These are phyloP conservation scores for Cololabis saira DNA, from an alignment of 2,113 vertebrate genomes.

Conservation along the genomic window DNA sequence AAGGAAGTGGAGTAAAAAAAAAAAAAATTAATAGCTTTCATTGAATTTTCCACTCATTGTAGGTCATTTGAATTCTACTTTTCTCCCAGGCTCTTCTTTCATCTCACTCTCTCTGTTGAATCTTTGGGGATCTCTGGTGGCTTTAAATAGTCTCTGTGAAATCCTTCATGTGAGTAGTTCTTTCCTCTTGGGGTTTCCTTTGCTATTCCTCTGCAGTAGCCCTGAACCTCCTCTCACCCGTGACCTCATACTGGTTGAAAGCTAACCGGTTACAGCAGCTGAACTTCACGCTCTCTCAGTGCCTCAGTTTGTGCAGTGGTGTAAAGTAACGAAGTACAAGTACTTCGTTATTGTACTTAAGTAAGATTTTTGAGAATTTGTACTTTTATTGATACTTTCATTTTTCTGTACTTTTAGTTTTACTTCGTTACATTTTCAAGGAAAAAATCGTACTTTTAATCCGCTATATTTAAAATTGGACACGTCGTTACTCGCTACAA, in stretches of 20 bases:
- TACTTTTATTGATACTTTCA: too few relatives aligned
- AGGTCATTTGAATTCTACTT: slow-evolving; percentile 22
- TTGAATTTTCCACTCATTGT: slow-evolving; percentile 53
- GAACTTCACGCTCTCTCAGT: slow-evolving; percentile 21
- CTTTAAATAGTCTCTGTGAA: slow-evolving; percentile 36
- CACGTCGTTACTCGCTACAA: too few relatives aligned
- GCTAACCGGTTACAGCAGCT: slow-evolving; percentile 35
- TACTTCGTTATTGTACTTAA: too few relatives aligned
- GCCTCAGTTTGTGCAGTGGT: slow-evolving; percentile 37
- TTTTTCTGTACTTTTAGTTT: too few relatives aligned
- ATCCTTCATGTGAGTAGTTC: slow-evolving; percentile 37
- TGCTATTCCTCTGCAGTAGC: slow-evolving; percentile 21
- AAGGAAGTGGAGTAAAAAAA: slow-evolving; percentile 11
- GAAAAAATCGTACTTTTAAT: too few relatives aligned
- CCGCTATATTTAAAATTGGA: too few relatives aligned
- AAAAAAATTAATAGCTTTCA: slow-evolving; percentile 26
- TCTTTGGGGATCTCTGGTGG: slow-evolving; percentile 14
- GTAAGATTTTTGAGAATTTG: too few relatives aligned
- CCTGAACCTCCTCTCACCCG: slow-evolving; percentile 41
- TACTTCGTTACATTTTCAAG: too few relatives aligned
- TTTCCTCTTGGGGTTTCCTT: slow-evolving; percentile 55
- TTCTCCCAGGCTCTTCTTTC: neutral
- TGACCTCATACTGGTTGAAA: slow-evolving; percentile 59
- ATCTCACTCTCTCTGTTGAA: slow-evolving; percentile 13
- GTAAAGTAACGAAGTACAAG: too few relatives aligned